Base-by-base conservation (phyloP, 2,888 invertebrate genomes). In the Trimorus sp. region DNA sequence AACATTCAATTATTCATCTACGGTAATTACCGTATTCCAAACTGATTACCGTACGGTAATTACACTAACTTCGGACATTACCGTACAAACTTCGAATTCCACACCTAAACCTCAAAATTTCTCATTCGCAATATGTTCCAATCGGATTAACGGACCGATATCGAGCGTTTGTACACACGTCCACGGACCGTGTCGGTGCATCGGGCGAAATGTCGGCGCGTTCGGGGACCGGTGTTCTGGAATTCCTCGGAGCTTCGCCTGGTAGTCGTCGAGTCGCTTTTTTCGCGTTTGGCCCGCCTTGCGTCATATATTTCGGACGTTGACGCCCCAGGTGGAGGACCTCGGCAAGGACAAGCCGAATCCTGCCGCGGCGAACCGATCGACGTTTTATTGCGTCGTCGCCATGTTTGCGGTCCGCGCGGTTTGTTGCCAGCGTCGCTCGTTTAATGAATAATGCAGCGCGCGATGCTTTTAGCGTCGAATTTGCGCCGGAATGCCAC, bases 281-380 rank as follows among this genome's bases (percentile, higher is more conserved):
- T 54, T 63, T 49, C 62, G 6, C 53, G 51, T 65, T 54, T 42
- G 82, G 83, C 70, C 76, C 66, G 63, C 15, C 89, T 89, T 90
- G 89, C 89, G 90, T 90, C 88, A 89, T 87, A 89, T 88, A 88
- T 89, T 88, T 85, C 85, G 87, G 89, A 83, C 88, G 85, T 90
- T 90, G 89, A 90, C 90, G 87, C 86, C 54, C 66, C 62, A 66
- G 89, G 88, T 89, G 86, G 88, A 88, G 86, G 88, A 90, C 89
- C 90, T 90, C 89, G 87, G 84, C 89, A 90, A 91, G 89, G 89
- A 88, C 89, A 89, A 86, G 58, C 60, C 58, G 54, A 71, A 80
- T 75, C 69, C 75, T 26, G 45, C 38, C 42, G 54, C 56, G 26
- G 26, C 53, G 37, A 40, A 59, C 59, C 58, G 51, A 74, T 79